Conservation (phyloP, 2,888 invertebrate species). For the Dyspetes luteomarginatus region DNA sequence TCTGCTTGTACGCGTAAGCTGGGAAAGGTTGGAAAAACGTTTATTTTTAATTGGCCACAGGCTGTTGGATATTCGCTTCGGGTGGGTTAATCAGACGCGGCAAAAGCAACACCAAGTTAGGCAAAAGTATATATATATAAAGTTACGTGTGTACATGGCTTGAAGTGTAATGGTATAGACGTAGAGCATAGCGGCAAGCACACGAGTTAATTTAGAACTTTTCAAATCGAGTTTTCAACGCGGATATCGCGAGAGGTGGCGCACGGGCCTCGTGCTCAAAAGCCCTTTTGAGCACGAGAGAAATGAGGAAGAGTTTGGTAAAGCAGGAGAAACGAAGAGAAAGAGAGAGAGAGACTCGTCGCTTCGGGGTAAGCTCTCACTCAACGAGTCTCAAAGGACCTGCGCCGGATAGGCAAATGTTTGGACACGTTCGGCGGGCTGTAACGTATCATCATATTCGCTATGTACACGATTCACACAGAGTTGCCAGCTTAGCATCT, state of each 20-base stretch:
- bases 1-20: slow-evolving; percentile 11
- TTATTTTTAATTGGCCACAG: slow-evolving; percentile 61
- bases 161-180: neutral
- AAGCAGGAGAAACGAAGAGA: slow-evolving; percentile 23
- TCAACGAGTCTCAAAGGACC: slow-evolving; percentile 64
- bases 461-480: too few species aligned
- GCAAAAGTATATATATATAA: slow-evolving; percentile 13
- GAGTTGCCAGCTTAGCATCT: too few species aligned
- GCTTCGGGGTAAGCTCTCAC: slow-evolving; percentile 67
- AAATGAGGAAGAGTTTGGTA: slow-evolving; percentile 47
- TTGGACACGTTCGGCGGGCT: slow-evolving; percentile 63
- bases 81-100: slow-evolving; percentile 56
- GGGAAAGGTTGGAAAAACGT: slow-evolving; percentile 34
- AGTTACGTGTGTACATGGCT: neutral
- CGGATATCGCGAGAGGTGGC: slow-evolving; percentile 37
- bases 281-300: slow-evolving; percentile 57
- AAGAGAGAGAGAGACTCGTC: slow-evolving; percentile 51
- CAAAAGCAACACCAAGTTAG: slow-evolving; percentile 45
- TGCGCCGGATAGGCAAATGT: slow-evolving; percentile 61
- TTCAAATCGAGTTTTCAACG: slow-evolving; percentile 63
- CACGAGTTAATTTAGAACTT: slow-evolving; percentile 64
- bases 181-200: slow-evolving; percentile 37
- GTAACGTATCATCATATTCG: slow-evolving; percentile 44
- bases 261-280: slow-evolving; percentile 41
- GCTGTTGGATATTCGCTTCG: slow-evolving; percentile 43